Conservation (phyloP, 92 coral and sea anemone genomes). For the Phenganax subtilis region DNA sequence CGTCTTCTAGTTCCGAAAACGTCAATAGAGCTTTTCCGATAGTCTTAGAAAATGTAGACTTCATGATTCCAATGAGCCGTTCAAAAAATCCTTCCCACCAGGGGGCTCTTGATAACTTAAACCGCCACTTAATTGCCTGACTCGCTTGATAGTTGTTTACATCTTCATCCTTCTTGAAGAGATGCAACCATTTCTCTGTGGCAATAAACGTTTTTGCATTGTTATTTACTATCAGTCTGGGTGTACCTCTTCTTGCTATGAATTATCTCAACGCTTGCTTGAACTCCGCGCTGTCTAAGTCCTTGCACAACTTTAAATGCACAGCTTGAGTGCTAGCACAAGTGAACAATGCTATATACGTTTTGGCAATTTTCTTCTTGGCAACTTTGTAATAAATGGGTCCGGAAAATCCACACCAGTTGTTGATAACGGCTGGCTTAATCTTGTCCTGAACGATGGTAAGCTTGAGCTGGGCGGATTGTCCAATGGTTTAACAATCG, state of each 20-base stretch:
- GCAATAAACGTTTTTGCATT: slow-evolving; percentile 55
- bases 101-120: slow-evolving; percentile 33
- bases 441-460: slow-evolving; percentile 41
- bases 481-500: not conserved
- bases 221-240: slow-evolving; percentile 45
- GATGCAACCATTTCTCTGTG: slow-evolving; percentile 49
- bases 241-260: slow-evolving; percentile 48
- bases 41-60: slow-evolving; percentile 38
- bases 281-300: slow-evolving; percentile 45
- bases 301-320: slow-evolving; percentile 39
- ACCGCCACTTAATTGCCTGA: slow-evolving; percentile 35
- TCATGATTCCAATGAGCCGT: slow-evolving; percentile 5
- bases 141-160: slow-evolving; percentile 27
- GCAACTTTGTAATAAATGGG: slow-evolving; percentile 41
- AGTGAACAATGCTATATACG: slow-evolving; percentile 52
- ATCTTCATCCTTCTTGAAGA: slow-evolving; percentile 38
- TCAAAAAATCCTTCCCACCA: slow-evolving; percentile 14
- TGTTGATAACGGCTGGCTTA: slow-evolving; percentile 46
- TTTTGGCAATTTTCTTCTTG: slow-evolving; percentile 14
- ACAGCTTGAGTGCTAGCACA: slow-evolving; percentile 53
- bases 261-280: slow-evolving; percentile 17
- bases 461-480: not conserved
- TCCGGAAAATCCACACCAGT: slow-evolving; percentile 59
- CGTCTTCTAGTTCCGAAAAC: slow-evolving; percentile 48
- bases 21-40: slow-evolving; percentile 48